Percentiles rank a stretch among this genome's conserved stretches.
Evolutionary conservation across 2,113 vertebrate species (phyloP).

Genomic region (Saccopteryx bilineata): DNA sequence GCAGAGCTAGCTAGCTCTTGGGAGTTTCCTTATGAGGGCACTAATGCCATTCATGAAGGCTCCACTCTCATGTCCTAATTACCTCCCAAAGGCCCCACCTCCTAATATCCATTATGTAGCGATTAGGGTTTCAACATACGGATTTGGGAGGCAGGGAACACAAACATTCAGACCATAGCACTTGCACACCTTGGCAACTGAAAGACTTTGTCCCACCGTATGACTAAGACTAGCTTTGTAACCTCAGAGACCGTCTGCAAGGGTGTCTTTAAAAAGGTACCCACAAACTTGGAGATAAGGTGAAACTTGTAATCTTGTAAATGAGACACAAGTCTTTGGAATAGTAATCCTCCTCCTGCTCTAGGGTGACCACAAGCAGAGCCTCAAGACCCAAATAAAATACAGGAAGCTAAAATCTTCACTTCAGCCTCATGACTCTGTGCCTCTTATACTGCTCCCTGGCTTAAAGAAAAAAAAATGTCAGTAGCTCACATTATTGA

Average conservation of each 20-base stretch:
- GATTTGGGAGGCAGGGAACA: neutral
- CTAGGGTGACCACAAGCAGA: neutral
- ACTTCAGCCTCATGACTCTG: neutral
- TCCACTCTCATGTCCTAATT: neutral
- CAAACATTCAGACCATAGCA: neutral
- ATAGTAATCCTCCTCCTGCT: neutral
- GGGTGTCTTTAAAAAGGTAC: neutral
- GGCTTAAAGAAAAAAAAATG: neutral
- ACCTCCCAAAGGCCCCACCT: neutral
- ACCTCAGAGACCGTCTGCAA: neutral
- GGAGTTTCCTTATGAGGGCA: too few species aligned
- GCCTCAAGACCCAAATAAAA: neutral
- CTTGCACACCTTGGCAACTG: neutral
- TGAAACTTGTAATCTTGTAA: neutral
- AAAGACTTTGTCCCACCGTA: neutral
- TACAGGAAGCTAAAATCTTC: neutral
- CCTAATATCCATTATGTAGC: neutral
- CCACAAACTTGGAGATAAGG: neutral
- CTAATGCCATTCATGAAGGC: neutral
- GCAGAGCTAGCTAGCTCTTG: neutral
- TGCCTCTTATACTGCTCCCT: neutral
- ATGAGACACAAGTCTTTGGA: neutral
- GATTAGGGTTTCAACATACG: neutral
- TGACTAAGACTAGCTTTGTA: neutral
- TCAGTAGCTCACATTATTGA: neutral